Conservation (phyloP, 2,888 invertebrate species). For the Drosophila prolongata region DNA sequence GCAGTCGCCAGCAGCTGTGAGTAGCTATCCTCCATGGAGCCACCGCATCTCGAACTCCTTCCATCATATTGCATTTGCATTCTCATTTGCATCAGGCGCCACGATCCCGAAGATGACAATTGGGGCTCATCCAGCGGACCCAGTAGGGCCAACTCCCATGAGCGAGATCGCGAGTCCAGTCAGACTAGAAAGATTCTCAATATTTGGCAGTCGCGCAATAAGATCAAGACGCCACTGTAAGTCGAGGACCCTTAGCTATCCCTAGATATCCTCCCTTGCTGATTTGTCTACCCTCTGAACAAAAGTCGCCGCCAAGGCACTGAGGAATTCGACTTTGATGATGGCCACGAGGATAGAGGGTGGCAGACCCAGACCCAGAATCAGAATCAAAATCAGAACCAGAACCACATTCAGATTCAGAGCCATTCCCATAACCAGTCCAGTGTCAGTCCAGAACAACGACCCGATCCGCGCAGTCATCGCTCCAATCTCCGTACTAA, state of each 20-base stretch:
- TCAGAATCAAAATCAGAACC: conserved; percentile 8
- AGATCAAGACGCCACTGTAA: conserved; percentile 68
- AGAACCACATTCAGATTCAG: conserved; percentile 7
- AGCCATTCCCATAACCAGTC: conserved; percentile 13
- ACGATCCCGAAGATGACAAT: conserved; percentile 72
- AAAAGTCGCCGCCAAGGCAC: conserved; percentile 75
- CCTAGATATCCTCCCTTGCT: not conserved
- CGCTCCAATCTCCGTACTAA: conserved; percentile 61
- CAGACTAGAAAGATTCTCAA: conserved; percentile 69
- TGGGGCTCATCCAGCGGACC: conserved; percentile 80
- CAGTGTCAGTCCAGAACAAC: conserved; percentile 60
- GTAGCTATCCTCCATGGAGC: conserved; percentile 35
- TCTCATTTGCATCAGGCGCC: conserved; percentile 57
- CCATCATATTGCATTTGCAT: conserved; percentile 3
- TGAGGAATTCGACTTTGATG: conserved; percentile 75
- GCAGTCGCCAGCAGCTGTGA: conserved; percentile 77
- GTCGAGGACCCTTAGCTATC: conserved; percentile 37
- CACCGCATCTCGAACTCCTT: conserved; percentile 22
- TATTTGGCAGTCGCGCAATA: conserved; percentile 66
- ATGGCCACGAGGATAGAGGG: conserved; percentile 56
- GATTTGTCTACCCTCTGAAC: not conserved
- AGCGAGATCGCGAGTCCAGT: conserved; percentile 71
- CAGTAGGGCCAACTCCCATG: conserved; percentile 78
- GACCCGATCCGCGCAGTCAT: conserved; percentile 45
- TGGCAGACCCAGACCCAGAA: conserved; percentile 56